Percentiles rank a stretch among this genome's conserved stretches.
Conservation (phyloP, 2,888 invertebrate species). For the Neocrepidodera transversa region DNA sequence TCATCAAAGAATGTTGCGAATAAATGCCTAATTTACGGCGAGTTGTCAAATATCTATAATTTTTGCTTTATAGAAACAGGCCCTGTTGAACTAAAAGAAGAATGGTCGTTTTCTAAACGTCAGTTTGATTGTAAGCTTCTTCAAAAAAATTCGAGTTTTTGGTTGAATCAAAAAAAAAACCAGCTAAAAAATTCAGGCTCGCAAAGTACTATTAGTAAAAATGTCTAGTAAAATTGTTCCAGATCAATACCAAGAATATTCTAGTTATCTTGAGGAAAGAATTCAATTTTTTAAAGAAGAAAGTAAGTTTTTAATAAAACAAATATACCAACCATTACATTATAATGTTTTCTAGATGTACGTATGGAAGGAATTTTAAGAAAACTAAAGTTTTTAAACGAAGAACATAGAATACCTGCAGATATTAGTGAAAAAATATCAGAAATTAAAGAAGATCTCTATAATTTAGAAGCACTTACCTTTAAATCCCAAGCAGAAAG, state of each 20-base stretch:
- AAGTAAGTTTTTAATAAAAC: conserved; percentile 37
- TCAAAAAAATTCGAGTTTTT: no score
- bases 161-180: no score
- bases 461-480: conserved; percentile 10
- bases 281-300: conserved; percentile 44
- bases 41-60: no score
- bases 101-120: no score
- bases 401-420: conserved; percentile 33
- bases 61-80: no score
- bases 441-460: conserved; percentile 33
- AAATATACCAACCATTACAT: conserved; percentile 5
- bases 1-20: no score
- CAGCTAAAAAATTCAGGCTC: no score
- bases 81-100: no score
- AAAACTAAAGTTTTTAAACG: conserved; percentile 41
- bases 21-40: no score
- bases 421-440: conserved; percentile 36
- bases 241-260: conserved; percentile 33
- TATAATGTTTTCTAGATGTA: conserved; percentile 41
- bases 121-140: no score
- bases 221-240: not conserved
- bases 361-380: conserved; percentile 42
- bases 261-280: conserved; percentile 39
- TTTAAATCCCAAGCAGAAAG: conserved; percentile 45
- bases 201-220: no score